A percentile compares a stretch with the other conserved stretches of the same genome.
Conservation (phyloP, 2,797 vertebrate genomes). For the Gymnoscopelus microlampas region DNA sequence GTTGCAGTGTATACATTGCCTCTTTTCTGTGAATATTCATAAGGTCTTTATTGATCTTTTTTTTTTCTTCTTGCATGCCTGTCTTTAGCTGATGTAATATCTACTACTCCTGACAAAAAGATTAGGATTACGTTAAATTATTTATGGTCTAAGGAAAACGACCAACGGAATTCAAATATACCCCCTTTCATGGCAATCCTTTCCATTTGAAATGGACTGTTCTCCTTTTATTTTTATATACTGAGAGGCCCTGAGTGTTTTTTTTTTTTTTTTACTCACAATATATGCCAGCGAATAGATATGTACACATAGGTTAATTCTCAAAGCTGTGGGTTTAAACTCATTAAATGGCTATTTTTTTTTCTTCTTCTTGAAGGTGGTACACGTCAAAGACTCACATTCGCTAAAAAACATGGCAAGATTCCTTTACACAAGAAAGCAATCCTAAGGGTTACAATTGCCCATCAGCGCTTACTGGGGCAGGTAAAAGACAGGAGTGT, state of each 20-base stretch:
- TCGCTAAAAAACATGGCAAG: slow-evolving; percentile 79
- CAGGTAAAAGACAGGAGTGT: slow-evolving; percentile 73
- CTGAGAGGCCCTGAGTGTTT: slow-evolving; percentile 87
- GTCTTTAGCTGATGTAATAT: slow-evolving; percentile 83
- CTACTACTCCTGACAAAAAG: slow-evolving; percentile 81
- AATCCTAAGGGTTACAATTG: slow-evolving; percentile 75
- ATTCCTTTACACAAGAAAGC: slow-evolving; percentile 77
- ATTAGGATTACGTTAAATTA: slow-evolving; percentile 84
- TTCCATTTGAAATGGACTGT: slow-evolving; percentile 81
- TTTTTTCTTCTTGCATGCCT: slow-evolving; percentile 84
- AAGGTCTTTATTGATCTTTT: slow-evolving; percentile 74
- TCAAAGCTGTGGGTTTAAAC: slow-evolving; percentile 87
- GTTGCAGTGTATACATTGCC: slow-evolving; percentile 79
- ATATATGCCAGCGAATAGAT: slow-evolving; percentile 88
- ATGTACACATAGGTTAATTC: slow-evolving; percentile 87
- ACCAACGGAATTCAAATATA: slow-evolving; percentile 81
- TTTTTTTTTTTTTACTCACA: slow-evolving; percentile 77
- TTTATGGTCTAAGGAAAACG: slow-evolving; percentile 84
- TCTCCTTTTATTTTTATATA: slow-evolving; percentile 84
- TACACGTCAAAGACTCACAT: slow-evolving; percentile 83
- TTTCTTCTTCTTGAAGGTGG: slow-evolving; percentile 79
- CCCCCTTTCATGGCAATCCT: slow-evolving; percentile 80
- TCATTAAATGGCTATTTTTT: slow-evolving; percentile 87
- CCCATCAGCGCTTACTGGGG: slow-evolving; percentile 83
- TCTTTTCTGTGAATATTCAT: slow-evolving; percentile 80